Percentiles rank a stretch among this genome's conserved stretches.
Evolutionary conservation across 1,140 invertebrate genomes (phyloP).

Genomic region (Saccostrea cuccullata): DNA sequence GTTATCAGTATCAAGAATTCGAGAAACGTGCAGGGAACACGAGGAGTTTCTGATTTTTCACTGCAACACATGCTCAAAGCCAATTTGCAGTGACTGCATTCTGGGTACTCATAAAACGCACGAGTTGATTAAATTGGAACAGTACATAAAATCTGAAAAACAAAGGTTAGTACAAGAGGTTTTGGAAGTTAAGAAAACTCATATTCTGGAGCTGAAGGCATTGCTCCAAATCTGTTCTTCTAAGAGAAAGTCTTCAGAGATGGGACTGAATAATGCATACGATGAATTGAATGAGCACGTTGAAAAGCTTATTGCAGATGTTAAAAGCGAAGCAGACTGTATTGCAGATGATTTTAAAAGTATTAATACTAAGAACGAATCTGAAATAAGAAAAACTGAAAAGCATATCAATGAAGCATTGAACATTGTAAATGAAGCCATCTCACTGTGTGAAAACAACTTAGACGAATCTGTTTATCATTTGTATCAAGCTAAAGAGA

Average conservation of each 20-base stretch:
- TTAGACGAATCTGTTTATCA: constrained; percentile 13
- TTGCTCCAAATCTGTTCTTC: background rate
- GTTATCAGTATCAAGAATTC: background rate
- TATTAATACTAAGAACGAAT: background rate
- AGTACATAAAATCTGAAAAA: constrained; percentile 6
- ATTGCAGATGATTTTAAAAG: background rate
- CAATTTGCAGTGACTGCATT: background rate
- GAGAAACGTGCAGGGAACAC: constrained; percentile 6
- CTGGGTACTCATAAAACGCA: background rate
- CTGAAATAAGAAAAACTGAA: constrained; percentile 1
- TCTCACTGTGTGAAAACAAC: background rate
- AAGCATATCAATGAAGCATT: background rate
- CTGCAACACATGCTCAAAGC: constrained; percentile 1
- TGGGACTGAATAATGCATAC: background rate
- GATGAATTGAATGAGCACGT: constrained; percentile 5
- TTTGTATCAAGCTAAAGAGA: constrained; percentile 4
- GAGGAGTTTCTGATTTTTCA: background rate
- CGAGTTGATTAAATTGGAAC: background rate
- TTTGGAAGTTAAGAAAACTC: constrained; percentile 14
- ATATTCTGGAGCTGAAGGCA: background rate
- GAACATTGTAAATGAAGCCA: background rate
- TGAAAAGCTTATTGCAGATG: constrained; percentile 1
- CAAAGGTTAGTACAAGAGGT: constrained; percentile 3
- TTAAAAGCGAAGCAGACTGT: background rate
- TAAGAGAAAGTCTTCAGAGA: background rate